Evolutionary conservation across 1,140 invertebrate species (phyloP), one percentile per base, ranked within the genome.

Genomic region (Hyles euphorbiae): DNA sequence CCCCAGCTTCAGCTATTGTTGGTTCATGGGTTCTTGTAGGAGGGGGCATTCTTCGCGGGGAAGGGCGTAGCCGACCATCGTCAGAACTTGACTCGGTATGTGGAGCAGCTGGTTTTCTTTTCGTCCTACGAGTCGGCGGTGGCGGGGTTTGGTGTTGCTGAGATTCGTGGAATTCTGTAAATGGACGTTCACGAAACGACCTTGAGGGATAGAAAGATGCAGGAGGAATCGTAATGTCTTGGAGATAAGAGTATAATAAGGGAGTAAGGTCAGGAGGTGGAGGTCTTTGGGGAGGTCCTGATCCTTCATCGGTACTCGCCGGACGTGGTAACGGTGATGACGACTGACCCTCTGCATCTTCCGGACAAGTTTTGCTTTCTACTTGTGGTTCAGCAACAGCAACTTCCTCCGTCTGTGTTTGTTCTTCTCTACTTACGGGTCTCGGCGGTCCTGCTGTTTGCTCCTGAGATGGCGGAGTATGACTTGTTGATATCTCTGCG

Each of bases 1-100:
- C 87, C 6, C 93, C 91, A 10, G 93, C 90, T 65, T 95, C 92
- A 3, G 88, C 83, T 56, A 93, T 91, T 0, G 91, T 89, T 3
- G 91, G 91, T 63, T 91, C 90, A 22, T 88, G 84, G n/a, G 82
- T 60, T 75, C 81, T 65, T 52, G 82, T 54, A 61, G 86, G 68
- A 60, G 85, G 46, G 57, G 88, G 73, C 64, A 81, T 67, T 55
- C 86, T 65, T 65, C 83, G 63, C 58, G 90, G 75, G 49, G 87
- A 73, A 43, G 91, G 90, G 52, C 81, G 69, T 32, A 71, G 75
- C 47, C 78, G 83, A 3, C 68, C 81, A 34, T 90, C 90, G 34
- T 90, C 90, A 3, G 89, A 90, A 71, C 90, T 91, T 0, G 90
- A 90, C 56, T 85, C 87, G 9, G 72, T 78, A 43, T 74, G 76